Percentiles rank a stretch among this genome's conserved stretches.
phyloP scores from a whole-genome alignment of 1,140 invertebrate species.

The Gryllus bimaculatus region DNA sequence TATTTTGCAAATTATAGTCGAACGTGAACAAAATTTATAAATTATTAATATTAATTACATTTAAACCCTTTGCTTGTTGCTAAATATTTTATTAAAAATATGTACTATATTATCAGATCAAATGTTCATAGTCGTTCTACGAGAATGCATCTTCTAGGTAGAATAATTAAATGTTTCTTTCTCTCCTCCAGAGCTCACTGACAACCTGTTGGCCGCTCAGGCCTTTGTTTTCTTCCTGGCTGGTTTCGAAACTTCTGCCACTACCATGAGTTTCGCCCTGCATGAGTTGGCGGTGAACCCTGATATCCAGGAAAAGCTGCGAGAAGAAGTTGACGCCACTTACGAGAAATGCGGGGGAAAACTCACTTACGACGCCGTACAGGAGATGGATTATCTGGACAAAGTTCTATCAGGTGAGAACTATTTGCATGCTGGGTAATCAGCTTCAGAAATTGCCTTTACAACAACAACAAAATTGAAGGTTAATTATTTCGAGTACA shows the following conservation, averaged over 20 bases:
- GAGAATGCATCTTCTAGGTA: neutral
- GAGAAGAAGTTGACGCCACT: conserved; percentile 35
- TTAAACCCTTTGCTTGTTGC: neutral
- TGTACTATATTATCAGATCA: neutral
- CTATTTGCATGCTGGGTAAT: neutral
- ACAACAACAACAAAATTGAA: neutral
- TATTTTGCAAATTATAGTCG: too few relatives aligned
- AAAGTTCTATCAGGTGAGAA: conserved; percentile 30
- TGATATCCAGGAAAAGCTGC: conserved; percentile 37
- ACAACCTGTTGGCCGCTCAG: conserved; percentile 9
- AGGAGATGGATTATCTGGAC: conserved; percentile 37
- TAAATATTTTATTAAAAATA: neutral
- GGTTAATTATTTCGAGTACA: neutral
- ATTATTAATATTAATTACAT: neutral
- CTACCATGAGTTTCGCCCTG: conserved; percentile 33
- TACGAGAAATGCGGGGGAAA: conserved; percentile 25
- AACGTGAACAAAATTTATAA: too few relatives aligned
- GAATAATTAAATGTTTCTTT: neutral
- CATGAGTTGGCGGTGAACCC: conserved; percentile 39
- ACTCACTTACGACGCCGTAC: conserved; percentile 34
- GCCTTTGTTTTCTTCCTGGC: conserved; percentile 16
- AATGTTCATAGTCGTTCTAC: neutral
- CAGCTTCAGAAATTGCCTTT: too few relatives aligned
- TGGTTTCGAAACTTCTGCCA: conserved; percentile 40
- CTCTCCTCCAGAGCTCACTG: conserved; percentile 13